Evolutionary conservation across 2,888 invertebrate genomes (phyloP).

Genomic region (Eulithis testata): DNA sequence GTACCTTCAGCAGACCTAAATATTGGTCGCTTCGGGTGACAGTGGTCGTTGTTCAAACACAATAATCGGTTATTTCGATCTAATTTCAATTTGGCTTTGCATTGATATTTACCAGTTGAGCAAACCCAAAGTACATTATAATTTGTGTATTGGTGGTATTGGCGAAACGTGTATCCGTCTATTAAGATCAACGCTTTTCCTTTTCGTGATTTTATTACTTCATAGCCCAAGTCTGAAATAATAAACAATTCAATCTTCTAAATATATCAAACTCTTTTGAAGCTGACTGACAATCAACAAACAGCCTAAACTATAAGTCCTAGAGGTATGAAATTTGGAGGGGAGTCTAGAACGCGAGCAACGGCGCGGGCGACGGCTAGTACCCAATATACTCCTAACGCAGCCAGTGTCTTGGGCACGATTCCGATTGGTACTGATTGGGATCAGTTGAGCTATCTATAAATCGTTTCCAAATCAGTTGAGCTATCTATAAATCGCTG

Average conservation of each 20-base stretch:
- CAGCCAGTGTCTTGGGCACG: too few species aligned
- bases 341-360: too few species aligned
- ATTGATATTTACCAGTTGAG: constrained; percentile 39
- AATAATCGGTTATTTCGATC: constrained; percentile 32
- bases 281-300: too few species aligned
- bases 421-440: too few species aligned
- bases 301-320: too few species aligned
- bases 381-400: too few species aligned
- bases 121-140: constrained; percentile 27
- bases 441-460: too few species aligned
- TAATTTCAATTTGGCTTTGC: constrained; percentile 45
- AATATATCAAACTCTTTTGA: too few species aligned
- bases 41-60: constrained; percentile 42
- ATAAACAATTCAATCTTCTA: background rate
- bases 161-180: constrained; percentile 45
- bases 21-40: constrained; percentile 38
- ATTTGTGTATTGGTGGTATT: constrained; percentile 18
- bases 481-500: too few species aligned
- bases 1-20: background rate
- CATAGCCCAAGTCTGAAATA: constrained; percentile 41
- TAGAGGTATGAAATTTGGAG: too few species aligned
- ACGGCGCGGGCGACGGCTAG: too few species aligned
- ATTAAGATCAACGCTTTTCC: constrained; percentile 45
- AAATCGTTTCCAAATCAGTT: too few species aligned
- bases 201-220: constrained; percentile 44